phyloP scores from a whole-genome alignment of 2,113 vertebrate species.

The Terrapene triunguis region DNA sequence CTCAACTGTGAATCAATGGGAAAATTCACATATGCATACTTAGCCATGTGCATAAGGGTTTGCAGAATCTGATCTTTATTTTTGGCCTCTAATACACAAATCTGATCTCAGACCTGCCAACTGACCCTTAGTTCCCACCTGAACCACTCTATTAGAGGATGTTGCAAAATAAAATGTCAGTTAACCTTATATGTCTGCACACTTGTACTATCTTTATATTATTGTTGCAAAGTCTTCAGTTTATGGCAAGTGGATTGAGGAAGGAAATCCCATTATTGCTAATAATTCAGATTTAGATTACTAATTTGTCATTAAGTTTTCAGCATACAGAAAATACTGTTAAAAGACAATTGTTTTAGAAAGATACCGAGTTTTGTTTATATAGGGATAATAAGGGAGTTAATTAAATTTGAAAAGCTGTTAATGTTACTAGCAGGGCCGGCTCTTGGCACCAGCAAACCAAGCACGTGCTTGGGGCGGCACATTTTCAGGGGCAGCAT shows the following conservation, averaged over 20 bases:
- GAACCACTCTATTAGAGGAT: neutral
- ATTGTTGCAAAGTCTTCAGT: neutral
- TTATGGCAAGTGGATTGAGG: neutral
- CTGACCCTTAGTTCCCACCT: neutral
- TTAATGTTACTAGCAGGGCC: neutral
- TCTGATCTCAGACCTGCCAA: too few species aligned
- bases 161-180: neutral
- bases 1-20: neutral
- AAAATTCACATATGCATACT: neutral
- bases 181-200: neutral
- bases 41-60: neutral
- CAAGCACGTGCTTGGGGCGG: too few species aligned
- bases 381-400: neutral
- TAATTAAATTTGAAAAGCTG: slow-evolving; percentile 44
- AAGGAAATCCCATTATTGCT: neutral
- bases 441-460: too few species aligned
- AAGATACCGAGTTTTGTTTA: neutral
- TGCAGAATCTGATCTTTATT: neutral
- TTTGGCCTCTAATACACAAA: neutral
- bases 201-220: neutral
- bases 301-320: neutral
- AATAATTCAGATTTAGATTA: neutral
- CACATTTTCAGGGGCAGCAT: too few species aligned
- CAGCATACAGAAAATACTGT: neutral
- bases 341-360: neutral